Evolutionary conservation across 1,140 invertebrate genomes (phyloP).

Genomic region (Pogonognathellus flavescens): DNA sequence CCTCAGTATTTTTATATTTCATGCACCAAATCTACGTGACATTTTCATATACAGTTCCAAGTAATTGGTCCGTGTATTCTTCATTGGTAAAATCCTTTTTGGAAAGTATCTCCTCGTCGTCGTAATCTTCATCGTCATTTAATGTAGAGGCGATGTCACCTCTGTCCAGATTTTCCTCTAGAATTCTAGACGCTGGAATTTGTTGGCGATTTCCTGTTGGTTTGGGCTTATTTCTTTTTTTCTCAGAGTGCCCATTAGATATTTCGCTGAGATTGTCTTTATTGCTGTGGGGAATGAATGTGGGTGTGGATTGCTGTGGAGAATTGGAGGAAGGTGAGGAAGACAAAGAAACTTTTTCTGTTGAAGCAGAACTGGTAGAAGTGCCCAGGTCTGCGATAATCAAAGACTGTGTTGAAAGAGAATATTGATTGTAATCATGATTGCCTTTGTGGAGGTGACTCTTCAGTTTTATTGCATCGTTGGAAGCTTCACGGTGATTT

Average conservation of each 20-base stretch:
- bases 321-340: background rate
- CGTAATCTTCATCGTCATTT: conserved; percentile 58
- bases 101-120: background rate
- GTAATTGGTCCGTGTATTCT: conserved; percentile 38
- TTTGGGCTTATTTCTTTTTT: background rate
- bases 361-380: background rate
- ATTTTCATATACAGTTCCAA: background rate
- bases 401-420: background rate
- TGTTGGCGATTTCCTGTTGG: background rate
- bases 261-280: background rate
- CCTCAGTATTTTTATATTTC: too few relatives aligned
- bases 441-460: background rate
- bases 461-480: background rate
- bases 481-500: background rate
- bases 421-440: background rate
- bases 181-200: background rate
- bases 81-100: background rate
- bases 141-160: conserved; percentile 61
- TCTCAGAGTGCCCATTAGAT: background rate
- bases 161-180: conserved; percentile 57
- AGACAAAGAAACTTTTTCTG: background rate
- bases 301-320: background rate
- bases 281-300: background rate
- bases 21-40: too few relatives aligned
- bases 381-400: background rate